phyloP scores from a whole-genome alignment of 2,888 invertebrate genomes.

The Tryphoninae sp. region DNA sequence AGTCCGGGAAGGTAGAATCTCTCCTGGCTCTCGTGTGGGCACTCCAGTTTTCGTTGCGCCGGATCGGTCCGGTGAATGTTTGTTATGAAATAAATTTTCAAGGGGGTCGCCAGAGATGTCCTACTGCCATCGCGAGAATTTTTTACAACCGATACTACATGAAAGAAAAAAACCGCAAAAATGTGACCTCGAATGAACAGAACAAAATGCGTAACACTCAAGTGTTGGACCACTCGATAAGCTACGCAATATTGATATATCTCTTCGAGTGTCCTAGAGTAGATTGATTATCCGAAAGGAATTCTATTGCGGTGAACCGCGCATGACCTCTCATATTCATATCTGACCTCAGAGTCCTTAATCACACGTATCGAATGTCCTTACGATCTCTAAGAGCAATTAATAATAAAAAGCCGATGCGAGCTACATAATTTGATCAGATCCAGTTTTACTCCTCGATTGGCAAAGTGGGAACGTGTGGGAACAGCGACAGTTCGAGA shows the following conservation, averaged over 20 bases:
- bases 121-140: neutral
- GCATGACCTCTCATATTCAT: no score
- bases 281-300: constrained; percentile 23
- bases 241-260: constrained; percentile 7
- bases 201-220: no score
- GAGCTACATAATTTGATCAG: no score
- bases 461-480: neutral
- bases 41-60: constrained; percentile 49
- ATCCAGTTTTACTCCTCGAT: neutral
- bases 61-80: constrained; percentile 64
- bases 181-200: no score
- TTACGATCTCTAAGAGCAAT: no score
- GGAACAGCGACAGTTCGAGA: neutral
- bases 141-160: neutral
- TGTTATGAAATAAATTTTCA: constrained; percentile 64
- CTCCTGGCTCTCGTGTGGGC: constrained; percentile 10
- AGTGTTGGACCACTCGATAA: neutral
- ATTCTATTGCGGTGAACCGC: neutral
- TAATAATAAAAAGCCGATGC: no score
- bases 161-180: neutral
- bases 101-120: constrained; percentile 44
- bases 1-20: constrained; percentile 41
- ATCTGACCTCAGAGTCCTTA: no score
- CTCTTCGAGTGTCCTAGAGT: neutral
- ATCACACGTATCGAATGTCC: no score